These are phyloP conservation scores for Lutjanus erythropterus DNA, from an alignment of 2,113 vertebrate species.

Conservation along the genomic window DNA sequence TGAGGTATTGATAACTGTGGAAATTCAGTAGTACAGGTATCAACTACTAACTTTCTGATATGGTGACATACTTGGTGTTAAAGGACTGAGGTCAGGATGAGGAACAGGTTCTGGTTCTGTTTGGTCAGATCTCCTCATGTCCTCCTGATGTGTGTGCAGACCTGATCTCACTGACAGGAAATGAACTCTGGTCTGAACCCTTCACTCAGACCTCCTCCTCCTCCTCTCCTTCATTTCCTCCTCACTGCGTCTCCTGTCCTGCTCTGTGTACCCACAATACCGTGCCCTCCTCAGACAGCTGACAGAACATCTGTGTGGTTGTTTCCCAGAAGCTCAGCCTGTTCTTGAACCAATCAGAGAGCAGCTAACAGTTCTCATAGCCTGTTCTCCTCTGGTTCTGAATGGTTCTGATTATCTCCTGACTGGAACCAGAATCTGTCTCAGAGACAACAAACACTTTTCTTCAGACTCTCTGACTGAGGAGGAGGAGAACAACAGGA, in stretches of 20 bases:
- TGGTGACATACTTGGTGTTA: no score
- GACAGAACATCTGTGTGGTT: background rate
- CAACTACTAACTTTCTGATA: no score
- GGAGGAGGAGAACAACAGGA: no score
- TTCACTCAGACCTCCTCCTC: background rate
- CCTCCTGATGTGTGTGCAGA: no score
- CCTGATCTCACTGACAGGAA: conserved; percentile 28
- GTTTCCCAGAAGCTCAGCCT: background rate
- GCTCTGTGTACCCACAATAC: conserved; percentile 8
- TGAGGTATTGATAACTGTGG: no score
- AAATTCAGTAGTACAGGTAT: no score
- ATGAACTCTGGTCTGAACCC: conserved; percentile 30
- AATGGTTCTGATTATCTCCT: background rate
- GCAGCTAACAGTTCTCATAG: background rate
- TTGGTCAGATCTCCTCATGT: no score
- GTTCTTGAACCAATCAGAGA: background rate
- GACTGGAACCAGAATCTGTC: background rate
- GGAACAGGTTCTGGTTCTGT: no score
- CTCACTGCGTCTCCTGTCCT: background rate
- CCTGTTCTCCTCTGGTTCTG: background rate
- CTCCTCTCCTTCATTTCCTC: conserved; percentile 62
- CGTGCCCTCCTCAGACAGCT: no score
- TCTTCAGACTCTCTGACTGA: no score
- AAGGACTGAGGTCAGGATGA: no score
- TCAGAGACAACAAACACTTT: no score